Conservation (phyloP, 2,797 vertebrate genomes). For the Sebastes vulpes region DNA sequence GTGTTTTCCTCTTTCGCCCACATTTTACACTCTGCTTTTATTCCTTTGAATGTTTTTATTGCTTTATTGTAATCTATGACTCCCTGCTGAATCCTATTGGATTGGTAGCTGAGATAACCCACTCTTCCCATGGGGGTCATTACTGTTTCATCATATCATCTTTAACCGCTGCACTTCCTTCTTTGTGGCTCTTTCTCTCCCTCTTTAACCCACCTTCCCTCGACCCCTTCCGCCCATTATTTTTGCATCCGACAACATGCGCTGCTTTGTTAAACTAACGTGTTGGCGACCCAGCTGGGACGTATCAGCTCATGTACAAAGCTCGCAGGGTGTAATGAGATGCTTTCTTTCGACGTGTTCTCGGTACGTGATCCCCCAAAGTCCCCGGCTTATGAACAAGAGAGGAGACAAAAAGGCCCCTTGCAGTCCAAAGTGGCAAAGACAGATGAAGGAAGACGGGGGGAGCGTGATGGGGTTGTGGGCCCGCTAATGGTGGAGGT, state of each 20-base stretch:
- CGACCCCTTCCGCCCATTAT: neutral
- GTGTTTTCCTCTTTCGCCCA: neutral
- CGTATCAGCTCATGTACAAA: slow-evolving; percentile 26
- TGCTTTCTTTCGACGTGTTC: slow-evolving; percentile 7
- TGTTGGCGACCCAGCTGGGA: slow-evolving; percentile 33
- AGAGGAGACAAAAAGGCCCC: slow-evolving; percentile 35
- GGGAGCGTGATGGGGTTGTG: neutral
- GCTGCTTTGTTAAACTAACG: slow-evolving; percentile 42
- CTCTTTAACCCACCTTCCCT: slow-evolving; percentile 3
- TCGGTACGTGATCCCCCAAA: slow-evolving; percentile 23
- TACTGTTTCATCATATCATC: slow-evolving; percentile 36
- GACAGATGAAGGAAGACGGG: slow-evolving; percentile 33
- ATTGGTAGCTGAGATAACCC: slow-evolving; percentile 32
- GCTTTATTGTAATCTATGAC: slow-evolving; percentile 23
- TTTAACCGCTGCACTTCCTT: slow-evolving; percentile 30
- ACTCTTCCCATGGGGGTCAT: slow-evolving; percentile 15
- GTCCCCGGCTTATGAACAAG: slow-evolving; percentile 39
- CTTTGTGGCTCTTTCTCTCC: neutral
- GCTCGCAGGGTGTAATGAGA: slow-evolving; percentile 39
- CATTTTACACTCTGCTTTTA: neutral
- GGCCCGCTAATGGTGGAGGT: slow-evolving; percentile 41
- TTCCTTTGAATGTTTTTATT: slow-evolving; percentile 30
- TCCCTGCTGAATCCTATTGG: slow-evolving; percentile 29
- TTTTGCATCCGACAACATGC: neutral
- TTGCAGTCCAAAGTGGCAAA: slow-evolving; percentile 45